Percentiles rank a stretch among this genome's conserved stretches.
These are phyloP conservation scores for Echeneis naucrates DNA, from an alignment of 2,797 vertebrate genomes.

Conservation along the genomic window DNA sequence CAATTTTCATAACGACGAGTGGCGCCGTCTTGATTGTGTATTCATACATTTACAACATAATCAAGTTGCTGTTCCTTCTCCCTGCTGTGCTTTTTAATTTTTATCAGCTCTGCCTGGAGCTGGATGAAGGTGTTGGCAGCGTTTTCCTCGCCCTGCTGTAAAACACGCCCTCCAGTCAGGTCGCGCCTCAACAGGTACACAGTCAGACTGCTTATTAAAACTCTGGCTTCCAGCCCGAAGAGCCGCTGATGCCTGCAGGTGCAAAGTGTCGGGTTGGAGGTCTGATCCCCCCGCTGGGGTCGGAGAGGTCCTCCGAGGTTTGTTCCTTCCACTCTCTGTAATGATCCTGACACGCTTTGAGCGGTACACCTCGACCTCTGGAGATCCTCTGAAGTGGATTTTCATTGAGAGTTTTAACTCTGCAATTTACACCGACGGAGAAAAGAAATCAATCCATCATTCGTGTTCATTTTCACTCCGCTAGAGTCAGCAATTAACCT, in stretches of 20 bases:
- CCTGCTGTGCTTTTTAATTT: slow-evolving; percentile 37
- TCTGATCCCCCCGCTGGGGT: slow-evolving; percentile 17
- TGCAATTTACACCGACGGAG: not conserved
- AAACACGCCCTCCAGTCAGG: slow-evolving; percentile 61
- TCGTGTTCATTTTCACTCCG: too few species aligned
- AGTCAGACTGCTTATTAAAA: slow-evolving; percentile 68
- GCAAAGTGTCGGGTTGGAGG: slow-evolving; percentile 25
- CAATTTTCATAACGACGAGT: slow-evolving; percentile 40
- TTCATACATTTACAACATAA: slow-evolving; percentile 33
- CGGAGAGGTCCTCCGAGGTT: slow-evolving; percentile 10
- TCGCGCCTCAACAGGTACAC: slow-evolving; percentile 51
- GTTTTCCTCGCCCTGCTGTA: slow-evolving; percentile 58
- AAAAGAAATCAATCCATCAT: too few species aligned
- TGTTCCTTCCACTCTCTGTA: slow-evolving; percentile 11
- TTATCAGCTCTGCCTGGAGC: slow-evolving; percentile 18
- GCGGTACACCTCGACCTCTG: not conserved
- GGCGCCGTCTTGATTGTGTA: slow-evolving; percentile 38
- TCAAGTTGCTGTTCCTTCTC: slow-evolving; percentile 17
- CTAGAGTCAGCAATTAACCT: too few species aligned
- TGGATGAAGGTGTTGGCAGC: slow-evolving; percentile 33
- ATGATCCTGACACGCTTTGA: slow-evolving; percentile 20
- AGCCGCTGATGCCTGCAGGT: slow-evolving; percentile 29
- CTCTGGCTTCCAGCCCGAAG: slow-evolving; percentile 38
- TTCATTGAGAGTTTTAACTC: not conserved
- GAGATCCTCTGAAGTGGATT: not conserved